These are phyloP conservation scores for Equus quagga DNA, from an alignment of 2,113 vertebrate genomes.

Conservation along the genomic window DNA sequence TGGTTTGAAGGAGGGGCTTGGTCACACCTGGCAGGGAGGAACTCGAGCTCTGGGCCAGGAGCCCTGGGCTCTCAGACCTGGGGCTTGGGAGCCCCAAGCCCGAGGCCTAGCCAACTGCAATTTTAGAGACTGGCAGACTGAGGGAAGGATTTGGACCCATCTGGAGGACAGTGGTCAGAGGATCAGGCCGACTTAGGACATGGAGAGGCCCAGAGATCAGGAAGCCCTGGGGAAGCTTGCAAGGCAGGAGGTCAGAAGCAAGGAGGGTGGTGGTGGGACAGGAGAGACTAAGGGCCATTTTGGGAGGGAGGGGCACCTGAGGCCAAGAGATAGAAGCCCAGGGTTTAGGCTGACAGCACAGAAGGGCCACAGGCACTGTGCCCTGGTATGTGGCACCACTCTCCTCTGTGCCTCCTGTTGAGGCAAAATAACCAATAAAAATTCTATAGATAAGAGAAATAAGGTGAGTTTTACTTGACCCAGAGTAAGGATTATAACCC, in stretches of 20 bases:
- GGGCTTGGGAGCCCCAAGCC: not conserved
- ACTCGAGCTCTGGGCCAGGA: not conserved
- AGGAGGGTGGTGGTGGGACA: not conserved
- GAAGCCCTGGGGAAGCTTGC: not conserved
- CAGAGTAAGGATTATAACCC: too few species aligned
- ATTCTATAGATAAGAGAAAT: too few species aligned
- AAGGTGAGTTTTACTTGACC: too few species aligned
- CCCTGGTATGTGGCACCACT: rapidly evolving
- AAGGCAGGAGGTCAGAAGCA: not conserved
- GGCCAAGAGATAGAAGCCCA: not conserved
- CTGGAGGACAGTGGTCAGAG: not conserved
- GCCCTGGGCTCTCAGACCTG: not conserved
- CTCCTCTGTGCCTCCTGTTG: not conserved
- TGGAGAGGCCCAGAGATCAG: not conserved
- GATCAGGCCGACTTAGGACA: not conserved
- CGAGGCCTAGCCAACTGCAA: not conserved
- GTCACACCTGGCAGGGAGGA: conserved; percentile 1
- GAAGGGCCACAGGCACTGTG: not conserved
- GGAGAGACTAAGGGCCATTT: not conserved
- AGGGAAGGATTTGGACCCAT: too few species aligned
- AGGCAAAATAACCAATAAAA: too few species aligned
- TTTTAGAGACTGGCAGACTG: not conserved
- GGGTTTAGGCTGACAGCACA: not conserved
- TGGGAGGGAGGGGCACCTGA: not conserved
- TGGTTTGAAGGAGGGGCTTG: conserved; percentile 68